phyloP scores from a whole-genome alignment of 2,797 vertebrate species.

The Vespertilio murinus region DNA sequence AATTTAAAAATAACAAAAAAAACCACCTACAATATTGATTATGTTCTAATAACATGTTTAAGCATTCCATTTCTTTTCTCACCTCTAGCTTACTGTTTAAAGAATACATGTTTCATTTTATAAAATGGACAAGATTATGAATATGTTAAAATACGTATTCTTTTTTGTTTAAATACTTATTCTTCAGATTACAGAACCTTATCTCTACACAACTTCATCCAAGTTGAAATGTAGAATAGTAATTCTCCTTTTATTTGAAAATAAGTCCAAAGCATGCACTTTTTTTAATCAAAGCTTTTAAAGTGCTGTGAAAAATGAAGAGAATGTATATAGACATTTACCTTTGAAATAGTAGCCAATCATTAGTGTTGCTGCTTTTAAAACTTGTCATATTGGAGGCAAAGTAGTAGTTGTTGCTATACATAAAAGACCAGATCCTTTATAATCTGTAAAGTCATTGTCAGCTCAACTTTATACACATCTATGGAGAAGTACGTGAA shows the following conservation, averaged over 20 bases:
- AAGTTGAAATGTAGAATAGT: background rate
- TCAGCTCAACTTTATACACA: background rate
- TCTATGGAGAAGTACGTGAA: background rate
- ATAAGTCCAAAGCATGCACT: background rate
- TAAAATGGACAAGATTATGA: background rate
- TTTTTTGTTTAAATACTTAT: background rate
- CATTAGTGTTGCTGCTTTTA: background rate
- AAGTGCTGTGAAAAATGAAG: background rate
- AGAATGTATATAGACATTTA: background rate
- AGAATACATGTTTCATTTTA: background rate
- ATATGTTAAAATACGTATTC: background rate
- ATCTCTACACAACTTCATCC: background rate
- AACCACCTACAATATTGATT: background rate
- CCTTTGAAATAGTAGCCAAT: background rate
- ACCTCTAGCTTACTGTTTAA: background rate
- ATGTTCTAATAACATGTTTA: background rate
- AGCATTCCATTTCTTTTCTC: background rate
- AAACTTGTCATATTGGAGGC: background rate
- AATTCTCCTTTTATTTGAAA: conserved; percentile 1
- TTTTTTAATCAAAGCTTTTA: background rate
- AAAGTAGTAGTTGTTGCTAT: background rate
- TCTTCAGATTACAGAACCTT: background rate
- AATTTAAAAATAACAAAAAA: background rate
- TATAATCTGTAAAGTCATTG: background rate
- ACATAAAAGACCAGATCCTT: background rate